These are phyloP conservation scores for Pristionchus fissidentatus DNA, from an alignment of 2,888 invertebrate species.

Conservation along the genomic window DNA sequence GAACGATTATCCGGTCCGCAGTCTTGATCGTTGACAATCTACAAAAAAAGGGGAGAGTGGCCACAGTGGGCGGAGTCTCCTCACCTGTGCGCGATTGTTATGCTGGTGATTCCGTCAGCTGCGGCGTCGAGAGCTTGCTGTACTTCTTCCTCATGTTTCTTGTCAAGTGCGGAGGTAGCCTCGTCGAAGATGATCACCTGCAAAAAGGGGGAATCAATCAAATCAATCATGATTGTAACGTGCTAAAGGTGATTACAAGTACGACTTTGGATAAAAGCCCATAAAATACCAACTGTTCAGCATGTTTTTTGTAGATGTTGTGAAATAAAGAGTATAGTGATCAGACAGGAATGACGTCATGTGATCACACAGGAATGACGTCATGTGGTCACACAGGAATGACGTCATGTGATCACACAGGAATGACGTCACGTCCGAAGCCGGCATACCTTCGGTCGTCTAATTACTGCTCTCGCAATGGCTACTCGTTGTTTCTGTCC, in stretches of 20 bases:
- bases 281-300: no score
- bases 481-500: constrained; percentile 75
- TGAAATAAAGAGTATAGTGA: no score
- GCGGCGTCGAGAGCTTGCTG: constrained; percentile 73
- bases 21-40: constrained; percentile 68
- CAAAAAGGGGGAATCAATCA: background rate
- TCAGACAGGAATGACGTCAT: background rate
- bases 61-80: background rate
- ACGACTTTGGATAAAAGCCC: no score
- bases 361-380: no score
- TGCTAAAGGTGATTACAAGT: no score
- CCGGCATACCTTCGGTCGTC: constrained; percentile 50
- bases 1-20: constrained; percentile 71
- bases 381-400: no score
- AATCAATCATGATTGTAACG: no score
- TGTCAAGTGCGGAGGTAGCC: constrained; percentile 72
- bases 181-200: constrained; percentile 68
- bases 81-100: constrained; percentile 72
- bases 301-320: no score
- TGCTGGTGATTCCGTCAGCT: constrained; percentile 70
- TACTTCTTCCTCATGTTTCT: constrained; percentile 73
- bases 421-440: no score
- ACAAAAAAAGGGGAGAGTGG: background rate
- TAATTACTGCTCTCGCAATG: constrained; percentile 71
- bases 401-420: no score